Percentiles rank a stretch among this genome's conserved stretches.
These are phyloP conservation scores for Sanderia malayensis DNA, from an alignment of 30 jellyfish, hydroid and myxozoan species.

Conservation along the genomic window DNA sequence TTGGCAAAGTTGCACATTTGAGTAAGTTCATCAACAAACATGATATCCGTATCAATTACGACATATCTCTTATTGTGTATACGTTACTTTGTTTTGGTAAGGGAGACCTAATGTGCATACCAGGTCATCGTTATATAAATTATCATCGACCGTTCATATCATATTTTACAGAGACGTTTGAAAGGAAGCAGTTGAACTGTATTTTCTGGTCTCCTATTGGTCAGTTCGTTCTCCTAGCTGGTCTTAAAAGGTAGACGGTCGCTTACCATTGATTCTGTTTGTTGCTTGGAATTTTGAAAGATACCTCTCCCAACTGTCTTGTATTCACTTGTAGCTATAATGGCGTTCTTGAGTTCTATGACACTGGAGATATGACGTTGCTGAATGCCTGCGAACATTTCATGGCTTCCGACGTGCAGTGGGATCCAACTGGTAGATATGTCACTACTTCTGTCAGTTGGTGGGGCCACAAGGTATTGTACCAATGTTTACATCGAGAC, in stretches of 20 bases:
- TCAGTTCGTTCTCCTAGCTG: slow-evolving; percentile 95
- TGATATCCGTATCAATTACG: no score
- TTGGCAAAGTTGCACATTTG: slow-evolving; percentile 81
- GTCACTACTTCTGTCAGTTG: slow-evolving; percentile 93
- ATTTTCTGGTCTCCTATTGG: slow-evolving; percentile 98
- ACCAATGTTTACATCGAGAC: no score
- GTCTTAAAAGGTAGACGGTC: slow-evolving; percentile 85
- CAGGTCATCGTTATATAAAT: no score
- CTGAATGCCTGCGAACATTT: slow-evolving; percentile 90
- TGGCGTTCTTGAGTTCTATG: slow-evolving; percentile 90
- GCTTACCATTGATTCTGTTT: no score
- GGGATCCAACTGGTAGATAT: slow-evolving; percentile 99
- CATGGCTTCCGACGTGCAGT: slow-evolving; percentile 97
- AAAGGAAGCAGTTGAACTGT: slow-evolving; percentile 75
- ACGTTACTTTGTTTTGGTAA: no score
- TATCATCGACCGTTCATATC: neutral
- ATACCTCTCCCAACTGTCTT: no score
- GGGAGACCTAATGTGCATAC: no score
- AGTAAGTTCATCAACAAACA: slow-evolving; percentile 60
- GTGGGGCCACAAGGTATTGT: slow-evolving; percentile 99
- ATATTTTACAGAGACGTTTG: slow-evolving; percentile 58
- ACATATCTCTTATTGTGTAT: no score
- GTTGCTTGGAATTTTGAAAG: no score
- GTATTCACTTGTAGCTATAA: slow-evolving; percentile 49
- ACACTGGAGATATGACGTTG: slow-evolving; percentile 87